phyloP scores from a whole-genome alignment of 2,888 invertebrate species.

The Tenthredo notha region DNA sequence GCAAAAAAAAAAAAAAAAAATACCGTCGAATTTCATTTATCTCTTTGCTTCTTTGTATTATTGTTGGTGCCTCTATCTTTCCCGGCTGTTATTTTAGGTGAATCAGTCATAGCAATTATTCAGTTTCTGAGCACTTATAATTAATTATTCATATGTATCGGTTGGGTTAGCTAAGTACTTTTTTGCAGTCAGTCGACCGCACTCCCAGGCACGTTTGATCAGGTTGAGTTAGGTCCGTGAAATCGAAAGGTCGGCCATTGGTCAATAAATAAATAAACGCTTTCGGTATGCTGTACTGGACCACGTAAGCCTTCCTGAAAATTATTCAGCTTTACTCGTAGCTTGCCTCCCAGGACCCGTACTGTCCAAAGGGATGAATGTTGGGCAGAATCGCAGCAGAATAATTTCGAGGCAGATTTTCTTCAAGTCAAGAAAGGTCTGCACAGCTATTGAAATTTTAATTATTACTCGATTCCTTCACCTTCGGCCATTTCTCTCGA shows the following conservation, averaged over 20 bases:
- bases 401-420: background rate
- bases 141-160: conserved; percentile 14
- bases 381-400: background rate
- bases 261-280: conserved; percentile 18
- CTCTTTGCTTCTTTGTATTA: too few species aligned
- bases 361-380: background rate
- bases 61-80: too few species aligned
- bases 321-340: background rate
- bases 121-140: background rate
- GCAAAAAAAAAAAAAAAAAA: too few species aligned
- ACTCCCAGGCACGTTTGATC: conserved; percentile 33
- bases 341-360: background rate
- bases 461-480: background rate
- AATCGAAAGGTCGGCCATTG: conserved; percentile 21
- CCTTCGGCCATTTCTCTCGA: background rate
- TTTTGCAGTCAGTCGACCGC: conserved; percentile 1
- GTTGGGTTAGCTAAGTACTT: background rate
- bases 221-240: conserved; percentile 6
- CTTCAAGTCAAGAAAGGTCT: background rate
- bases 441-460: background rate
- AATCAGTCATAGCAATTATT: background rate
- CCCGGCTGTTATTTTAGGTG: too few species aligned
- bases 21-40: too few species aligned
- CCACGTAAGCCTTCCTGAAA: background rate
- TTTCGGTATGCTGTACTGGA: background rate